Conservation (phyloP, 2,797 vertebrate genomes). For the Apodemus agrarius region DNA sequence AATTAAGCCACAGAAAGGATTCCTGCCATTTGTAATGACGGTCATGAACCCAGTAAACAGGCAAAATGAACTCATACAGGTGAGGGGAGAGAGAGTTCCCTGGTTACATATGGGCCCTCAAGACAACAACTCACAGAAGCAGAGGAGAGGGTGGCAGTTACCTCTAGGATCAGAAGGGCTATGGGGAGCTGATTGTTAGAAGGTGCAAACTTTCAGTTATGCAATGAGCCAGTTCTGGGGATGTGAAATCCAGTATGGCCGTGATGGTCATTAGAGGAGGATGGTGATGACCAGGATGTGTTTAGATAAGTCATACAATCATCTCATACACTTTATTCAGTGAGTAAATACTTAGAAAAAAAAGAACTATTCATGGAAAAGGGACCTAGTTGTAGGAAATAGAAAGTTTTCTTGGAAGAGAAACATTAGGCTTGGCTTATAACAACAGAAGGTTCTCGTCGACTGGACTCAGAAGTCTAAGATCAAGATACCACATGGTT, state of each 20-base stretch:
- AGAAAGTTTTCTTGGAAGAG: neutral
- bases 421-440: neutral
- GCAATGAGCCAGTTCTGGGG: neutral
- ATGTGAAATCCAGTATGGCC: neutral
- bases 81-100: neutral
- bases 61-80: neutral
- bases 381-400: neutral
- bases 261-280: neutral
- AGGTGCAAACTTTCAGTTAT: neutral
- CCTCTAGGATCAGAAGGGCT: no score
- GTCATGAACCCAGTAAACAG: neutral
- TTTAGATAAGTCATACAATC: neutral
- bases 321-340: neutral
- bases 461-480: neutral
- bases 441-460: neutral
- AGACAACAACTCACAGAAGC: neutral
- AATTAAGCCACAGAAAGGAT: neutral
- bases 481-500: neutral
- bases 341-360: neutral
- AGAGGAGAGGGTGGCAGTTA: neutral
- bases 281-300: no score
- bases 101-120: neutral
- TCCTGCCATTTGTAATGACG: neutral
- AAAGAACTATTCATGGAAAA: neutral
- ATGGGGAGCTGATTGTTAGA: neutral